Base-by-base conservation (phyloP, 2,888 invertebrate species). In the Drosophila maculinotata region DNA sequence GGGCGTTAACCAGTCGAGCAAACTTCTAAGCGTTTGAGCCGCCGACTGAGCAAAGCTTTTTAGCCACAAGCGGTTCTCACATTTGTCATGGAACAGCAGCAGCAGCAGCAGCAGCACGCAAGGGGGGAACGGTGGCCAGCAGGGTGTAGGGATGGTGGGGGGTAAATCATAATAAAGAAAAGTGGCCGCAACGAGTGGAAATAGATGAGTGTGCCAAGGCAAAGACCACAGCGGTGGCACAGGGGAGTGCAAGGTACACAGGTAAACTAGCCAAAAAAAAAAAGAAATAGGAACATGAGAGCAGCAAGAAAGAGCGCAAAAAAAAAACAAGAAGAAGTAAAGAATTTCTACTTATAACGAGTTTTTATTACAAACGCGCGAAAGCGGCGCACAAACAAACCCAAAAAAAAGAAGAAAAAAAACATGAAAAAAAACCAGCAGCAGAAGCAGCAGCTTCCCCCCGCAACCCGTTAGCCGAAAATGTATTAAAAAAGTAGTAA, bases 301-400 rank as follows among this genome's bases (percentile, higher is more conserved):
- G 38, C 14, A 25, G 33, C 48, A 57, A 51, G 9, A 58, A 48
- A 15, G n/a, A 49, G 53, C 45, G 64, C 36, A 49, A 51, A 15
- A 38, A 54, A 54, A 44, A 35, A 25, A 41, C 42, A 47, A 35
- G 41, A 68, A 64, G 33, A 67, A 67, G 57, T 51, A 79, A 88
- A 87, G 87, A 83, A 85, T 88, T 88, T 83, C 85, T 81, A 87
- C 83, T 87, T 87, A 88, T 83, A 88, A 88, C 83, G 87, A 83
- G 89, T 88, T 83, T 87, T 83, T 88, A 83, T 83, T 83, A 81
- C 87, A 81, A 83, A 87, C 80, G 87, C 81, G 82, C 89, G 76
- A 81, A 78, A 87, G 85, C 85, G 57, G 79, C 66, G 42, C 65
- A 75, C 74, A 75, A 69, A 81, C 52, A 77, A 66, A 68, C 49